phyloP scores from a whole-genome alignment of 2,888 invertebrate genomes.

The Alcis repandata region DNA sequence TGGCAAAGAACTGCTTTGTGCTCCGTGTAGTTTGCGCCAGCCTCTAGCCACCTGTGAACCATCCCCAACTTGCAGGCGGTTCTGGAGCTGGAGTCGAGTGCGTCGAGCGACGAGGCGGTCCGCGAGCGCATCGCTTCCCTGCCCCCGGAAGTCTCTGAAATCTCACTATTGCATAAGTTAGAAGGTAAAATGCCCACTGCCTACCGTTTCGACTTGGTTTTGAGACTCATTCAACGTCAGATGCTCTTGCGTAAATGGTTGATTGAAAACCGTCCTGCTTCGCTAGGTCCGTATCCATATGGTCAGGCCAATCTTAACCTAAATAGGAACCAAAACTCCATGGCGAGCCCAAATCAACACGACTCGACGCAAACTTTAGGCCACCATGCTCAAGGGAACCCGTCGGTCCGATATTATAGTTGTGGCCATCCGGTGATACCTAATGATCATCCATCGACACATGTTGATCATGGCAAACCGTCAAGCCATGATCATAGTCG shows the following conservation, averaged over 20 bases:
- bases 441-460: too few species aligned
- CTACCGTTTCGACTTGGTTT: slow-evolving; percentile 48
- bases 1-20: background rate
- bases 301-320: background rate
- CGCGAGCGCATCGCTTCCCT: slow-evolving; percentile 97
- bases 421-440: too few species aligned
- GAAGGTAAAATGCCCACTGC: slow-evolving; percentile 87
- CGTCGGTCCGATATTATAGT: background rate
- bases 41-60: slow-evolving; percentile 6
- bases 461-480: background rate
- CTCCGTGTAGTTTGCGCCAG: slow-evolving; percentile 1
- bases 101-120: slow-evolving; percentile 97
- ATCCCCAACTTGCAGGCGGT: slow-evolving; percentile 80
- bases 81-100: slow-evolving; percentile 96
- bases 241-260: slow-evolving; percentile 18
- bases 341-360: background rate
- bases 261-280: background rate
- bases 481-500: background rate
- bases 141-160: slow-evolving; percentile 97
- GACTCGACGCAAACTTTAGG: too few species aligned
- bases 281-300: too few species aligned
- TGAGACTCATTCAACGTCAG: slow-evolving; percentile 36
- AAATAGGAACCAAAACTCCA: too few species aligned
- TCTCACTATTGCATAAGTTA: slow-evolving; percentile 93
- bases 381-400: too few species aligned